These are phyloP conservation scores for Xiphophorus hellerii DNA, from an alignment of 2,113 vertebrate genomes.

Conservation along the genomic window DNA sequence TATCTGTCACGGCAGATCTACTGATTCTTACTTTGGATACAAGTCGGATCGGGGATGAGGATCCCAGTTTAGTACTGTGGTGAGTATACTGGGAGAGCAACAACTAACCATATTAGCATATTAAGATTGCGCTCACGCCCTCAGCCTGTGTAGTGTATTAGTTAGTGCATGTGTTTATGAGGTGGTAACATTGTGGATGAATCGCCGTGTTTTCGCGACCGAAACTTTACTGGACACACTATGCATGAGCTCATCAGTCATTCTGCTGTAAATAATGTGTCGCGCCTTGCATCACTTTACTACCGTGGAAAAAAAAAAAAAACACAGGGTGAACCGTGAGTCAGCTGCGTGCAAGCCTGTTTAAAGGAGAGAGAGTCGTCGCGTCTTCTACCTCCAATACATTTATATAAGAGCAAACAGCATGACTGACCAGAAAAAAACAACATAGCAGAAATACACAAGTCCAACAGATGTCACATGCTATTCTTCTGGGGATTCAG, in stretches of 20 bases:
- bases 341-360: conserved; percentile 44
- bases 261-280: not conserved
- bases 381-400: conserved; percentile 6
- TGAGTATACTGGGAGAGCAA: conserved; percentile 42
- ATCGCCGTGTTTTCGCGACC: conserved; percentile 24
- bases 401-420: not conserved
- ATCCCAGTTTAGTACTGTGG: conserved; percentile 65
- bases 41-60: conserved; percentile 58
- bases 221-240: conserved; percentile 54
- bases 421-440: not conserved
- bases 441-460: not conserved
- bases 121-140: conserved; percentile 55
- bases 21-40: conserved; percentile 53
- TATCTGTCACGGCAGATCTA: conserved; percentile 32
- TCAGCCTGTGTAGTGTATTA: conserved; percentile 5
- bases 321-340: conserved; percentile 41
- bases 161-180: not conserved
- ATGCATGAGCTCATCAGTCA: conserved; percentile 43
- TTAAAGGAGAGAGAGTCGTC: conserved; percentile 22
- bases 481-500: too few relatives aligned
- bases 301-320: conserved; percentile 12
- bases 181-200: not conserved
- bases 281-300: conserved; percentile 54
- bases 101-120: conserved; percentile 25
- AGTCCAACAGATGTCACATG: not conserved